Base-by-base conservation (phyloP, 2,797 vertebrate genomes). In the Anguilla obscura region DNA sequence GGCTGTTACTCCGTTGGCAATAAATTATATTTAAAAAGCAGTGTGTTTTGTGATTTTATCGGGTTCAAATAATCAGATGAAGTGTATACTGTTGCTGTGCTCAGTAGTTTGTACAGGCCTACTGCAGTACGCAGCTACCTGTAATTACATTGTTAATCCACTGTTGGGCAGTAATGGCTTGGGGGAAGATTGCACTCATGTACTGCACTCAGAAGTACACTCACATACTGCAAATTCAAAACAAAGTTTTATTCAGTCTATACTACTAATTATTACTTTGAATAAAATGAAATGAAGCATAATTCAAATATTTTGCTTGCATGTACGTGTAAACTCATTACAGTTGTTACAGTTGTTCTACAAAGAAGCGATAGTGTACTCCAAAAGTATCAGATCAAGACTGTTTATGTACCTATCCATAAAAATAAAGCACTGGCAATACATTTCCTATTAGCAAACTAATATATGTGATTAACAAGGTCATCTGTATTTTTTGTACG, bases 1-100 rank as follows among this genome's bases (percentile, higher is more conserved):
- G 87, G 56, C 84, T 79, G 84, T 79, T 58, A 76, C 40, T 69
- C 84, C 27, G 60, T 79, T 84, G 52, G 87, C 87, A 88, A 88
- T 88, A 88, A 88, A 85, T 52, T 21, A 85, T 9, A 79, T 76
- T 52, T 79, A 36, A 88, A 74, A 71, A 82, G 79, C 10, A 24
- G 1, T 48, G 7, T 50, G 45, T 82, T 82, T 18, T 82, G 79
- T 82, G 21, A 18, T 82, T 18, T 1, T 71, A 71, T 0, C 6
- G 10, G 9, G 27, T 30, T 30, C n/a, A 30, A 10, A 9, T 36
- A 33, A 36, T 16, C 33, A 9, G 30, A 40, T 36, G 10, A 33
- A 76, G 71, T 76, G 71, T 40, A 18, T 40, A 76, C 12, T 5
- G 10, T 24, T 76, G 33, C 18, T 63, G 60, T n/a, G 63, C n/a